Conservation (phyloP, 2,888 invertebrate species). For the Vandiemenella viatica region DNA sequence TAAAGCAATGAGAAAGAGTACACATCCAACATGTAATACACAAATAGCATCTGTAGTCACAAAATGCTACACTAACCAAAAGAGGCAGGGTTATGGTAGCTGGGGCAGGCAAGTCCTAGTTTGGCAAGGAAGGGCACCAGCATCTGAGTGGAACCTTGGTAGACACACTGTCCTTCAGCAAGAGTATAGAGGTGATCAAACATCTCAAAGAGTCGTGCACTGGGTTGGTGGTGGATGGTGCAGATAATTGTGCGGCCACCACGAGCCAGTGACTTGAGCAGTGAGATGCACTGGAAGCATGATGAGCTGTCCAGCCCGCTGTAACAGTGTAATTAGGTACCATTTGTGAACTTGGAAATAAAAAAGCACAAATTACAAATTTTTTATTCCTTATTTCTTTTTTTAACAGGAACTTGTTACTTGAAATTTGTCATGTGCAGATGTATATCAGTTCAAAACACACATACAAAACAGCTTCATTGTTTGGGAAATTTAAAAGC, state of each 20-base stretch:
- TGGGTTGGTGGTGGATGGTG: constrained; percentile 93
- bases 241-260: constrained; percentile 90
- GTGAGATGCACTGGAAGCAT: constrained; percentile 82
- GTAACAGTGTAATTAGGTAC: too few species aligned
- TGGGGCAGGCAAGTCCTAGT: constrained; percentile 76
- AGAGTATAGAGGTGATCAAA: constrained; percentile 89
- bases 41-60: not conserved
- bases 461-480: too few species aligned
- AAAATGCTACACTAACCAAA: constrained; percentile 41
- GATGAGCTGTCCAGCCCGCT: constrained; percentile 92
- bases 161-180: constrained; percentile 88
- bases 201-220: constrained; percentile 92
- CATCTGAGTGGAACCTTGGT: constrained; percentile 75
- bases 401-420: too few species aligned
- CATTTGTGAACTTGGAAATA: not conserved
- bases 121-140: constrained; percentile 69
- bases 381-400: too few species aligned
- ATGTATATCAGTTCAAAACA: too few species aligned
- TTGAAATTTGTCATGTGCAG: too few species aligned
- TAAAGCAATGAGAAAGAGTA: too few species aligned
- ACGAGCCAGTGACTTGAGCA: constrained; percentile 74
- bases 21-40: too few species aligned
- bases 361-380: not conserved
- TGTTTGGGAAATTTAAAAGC: too few species aligned
- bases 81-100: constrained; percentile 94